Evolutionary conservation across 2,888 invertebrate genomes (phyloP).

Genomic region (Ceratothoa steindachneri): DNA sequence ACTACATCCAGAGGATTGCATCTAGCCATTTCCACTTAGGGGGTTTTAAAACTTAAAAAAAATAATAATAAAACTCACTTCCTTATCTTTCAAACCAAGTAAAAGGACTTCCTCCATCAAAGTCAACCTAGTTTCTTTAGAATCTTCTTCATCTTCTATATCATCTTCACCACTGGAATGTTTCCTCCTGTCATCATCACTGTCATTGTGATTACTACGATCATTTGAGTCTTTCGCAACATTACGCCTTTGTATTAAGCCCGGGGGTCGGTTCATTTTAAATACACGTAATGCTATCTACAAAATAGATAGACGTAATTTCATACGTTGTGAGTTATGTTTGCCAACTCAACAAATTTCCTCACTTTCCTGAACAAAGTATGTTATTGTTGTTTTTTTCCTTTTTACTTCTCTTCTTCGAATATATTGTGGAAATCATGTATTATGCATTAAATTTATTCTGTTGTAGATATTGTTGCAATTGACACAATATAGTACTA

Average conservation of each 20-base stretch:
- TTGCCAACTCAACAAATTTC: slow-evolving; percentile 37
- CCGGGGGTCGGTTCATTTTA: slow-evolving; percentile 80
- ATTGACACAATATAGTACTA: too few species aligned
- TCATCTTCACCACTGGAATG: slow-evolving; percentile 54
- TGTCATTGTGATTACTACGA: slow-evolving; percentile 29
- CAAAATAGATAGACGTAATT: neutral
- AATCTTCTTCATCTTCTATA: slow-evolving; percentile 55
- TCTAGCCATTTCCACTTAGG: too few species aligned
- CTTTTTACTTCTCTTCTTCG: too few species aligned
- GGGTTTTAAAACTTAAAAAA: too few species aligned
- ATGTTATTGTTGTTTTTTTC: too few species aligned
- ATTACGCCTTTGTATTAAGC: slow-evolving; percentile 85
- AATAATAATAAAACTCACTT: slow-evolving; percentile 62
- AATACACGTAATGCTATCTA: slow-evolving; percentile 20
- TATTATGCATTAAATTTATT: too few species aligned
- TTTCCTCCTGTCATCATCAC: slow-evolving; percentile 45
- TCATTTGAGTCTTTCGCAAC: slow-evolving; percentile 52
- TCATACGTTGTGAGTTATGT: neutral
- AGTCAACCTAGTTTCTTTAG: slow-evolving; percentile 89
- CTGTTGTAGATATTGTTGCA: too few species aligned
- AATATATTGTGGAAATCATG: too few species aligned
- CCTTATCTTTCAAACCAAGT: slow-evolving; percentile 97
- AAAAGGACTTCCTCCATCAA: slow-evolving; percentile 99
- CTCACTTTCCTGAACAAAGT: neutral
- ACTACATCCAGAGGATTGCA: too few species aligned